These are phyloP conservation scores for Drosophila phalerata DNA, from an alignment of 2,888 invertebrate genomes.

Conservation along the genomic window DNA sequence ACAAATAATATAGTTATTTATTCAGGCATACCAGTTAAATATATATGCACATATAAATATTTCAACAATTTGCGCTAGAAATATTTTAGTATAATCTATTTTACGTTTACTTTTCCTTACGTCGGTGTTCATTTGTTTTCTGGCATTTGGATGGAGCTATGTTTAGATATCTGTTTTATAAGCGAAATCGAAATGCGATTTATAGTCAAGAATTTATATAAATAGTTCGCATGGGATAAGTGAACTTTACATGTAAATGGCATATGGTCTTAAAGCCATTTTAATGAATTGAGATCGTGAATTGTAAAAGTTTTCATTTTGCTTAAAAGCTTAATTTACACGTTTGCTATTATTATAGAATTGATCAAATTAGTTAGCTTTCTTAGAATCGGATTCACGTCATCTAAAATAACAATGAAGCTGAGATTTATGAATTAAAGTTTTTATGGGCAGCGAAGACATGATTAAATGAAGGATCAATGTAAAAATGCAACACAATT, in stretches of 20 bases:
- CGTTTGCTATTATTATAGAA: no score
- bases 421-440: no score
- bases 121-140: slow-evolving; percentile 35
- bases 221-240: slow-evolving; percentile 19
- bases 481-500: not conserved
- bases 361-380: no score
- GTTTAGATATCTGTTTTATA: slow-evolving; percentile 51
- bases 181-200: slow-evolving; percentile 30
- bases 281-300: not conserved
- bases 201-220: slow-evolving; percentile 31
- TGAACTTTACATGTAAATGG: slow-evolving; percentile 15
- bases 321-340: no score
- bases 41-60: slow-evolving; percentile 29
- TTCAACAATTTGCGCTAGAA: slow-evolving; percentile 33
- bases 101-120: slow-evolving; percentile 18
- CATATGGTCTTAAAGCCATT: not conserved
- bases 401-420: no score
- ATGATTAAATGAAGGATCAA: not conserved
- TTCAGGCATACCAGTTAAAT: slow-evolving; percentile 24
- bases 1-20: slow-evolving; percentile 35
- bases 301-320: not conserved
- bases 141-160: slow-evolving; percentile 54
- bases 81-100: slow-evolving; percentile 45
- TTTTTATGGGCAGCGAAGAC: no score
- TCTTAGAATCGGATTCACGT: no score